These are phyloP conservation scores for Chascanopsetta lugubris DNA, from an alignment of 2,113 vertebrate genomes.

Conservation along the genomic window DNA sequence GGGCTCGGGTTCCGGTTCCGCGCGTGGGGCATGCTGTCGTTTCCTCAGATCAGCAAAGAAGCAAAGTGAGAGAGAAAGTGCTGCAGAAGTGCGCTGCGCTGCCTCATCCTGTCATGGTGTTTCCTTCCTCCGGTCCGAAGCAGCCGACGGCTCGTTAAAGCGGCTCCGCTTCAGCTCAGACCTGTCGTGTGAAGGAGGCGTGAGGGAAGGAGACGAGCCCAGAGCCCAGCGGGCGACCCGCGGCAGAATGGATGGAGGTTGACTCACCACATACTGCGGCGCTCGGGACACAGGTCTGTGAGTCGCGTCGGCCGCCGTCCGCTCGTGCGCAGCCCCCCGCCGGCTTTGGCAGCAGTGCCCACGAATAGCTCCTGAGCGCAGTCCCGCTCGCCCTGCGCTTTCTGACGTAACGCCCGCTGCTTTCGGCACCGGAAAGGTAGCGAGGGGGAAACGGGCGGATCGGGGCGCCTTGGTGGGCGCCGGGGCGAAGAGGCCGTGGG, in stretches of 20 bases:
- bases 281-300: conserved; percentile 40
- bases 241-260: conserved; percentile 57
- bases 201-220: conserved; percentile 48
- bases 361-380: conserved; percentile 77
- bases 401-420: conserved; percentile 81
- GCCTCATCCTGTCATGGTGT: conserved; percentile 74
- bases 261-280: conserved; percentile 78
- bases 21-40: conserved; percentile 81
- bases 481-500: conserved; percentile 56
- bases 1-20: conserved; percentile 84
- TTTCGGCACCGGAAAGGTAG: conserved; percentile 77
- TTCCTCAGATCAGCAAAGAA: conserved; percentile 70
- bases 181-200: conserved; percentile 75
- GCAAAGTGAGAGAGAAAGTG: conserved; percentile 56
- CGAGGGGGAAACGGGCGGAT: conserved; percentile 62
- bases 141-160: conserved; percentile 38
- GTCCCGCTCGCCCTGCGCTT: conserved; percentile 81
- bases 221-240: conserved; percentile 45
- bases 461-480: conserved; percentile 42
- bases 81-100: conserved; percentile 62
- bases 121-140: conserved; percentile 51
- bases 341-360: conserved; percentile 79
- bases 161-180: conserved; percentile 61
- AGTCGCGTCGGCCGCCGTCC: conserved; percentile 74
- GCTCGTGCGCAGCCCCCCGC: conserved; percentile 71